Evolutionary conservation across 2,113 vertebrate species (phyloP), one percentile per base, ranked within the genome.

Genomic region (Delphinapterus leucas): DNA sequence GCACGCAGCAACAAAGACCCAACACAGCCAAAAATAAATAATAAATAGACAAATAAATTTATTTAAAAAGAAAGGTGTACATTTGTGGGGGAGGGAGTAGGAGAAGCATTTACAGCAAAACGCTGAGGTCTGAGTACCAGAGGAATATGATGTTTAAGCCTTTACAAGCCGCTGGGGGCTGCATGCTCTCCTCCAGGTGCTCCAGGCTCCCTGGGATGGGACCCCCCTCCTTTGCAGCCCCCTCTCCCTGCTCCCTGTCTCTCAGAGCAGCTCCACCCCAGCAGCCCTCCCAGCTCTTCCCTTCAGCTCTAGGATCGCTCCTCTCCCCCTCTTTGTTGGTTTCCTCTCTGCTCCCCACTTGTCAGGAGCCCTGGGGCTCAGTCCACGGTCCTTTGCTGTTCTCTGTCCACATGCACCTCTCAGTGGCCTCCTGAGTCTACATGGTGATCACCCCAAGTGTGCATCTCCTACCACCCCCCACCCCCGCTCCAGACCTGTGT

Each of bases 251-350:
- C 21, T 8, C 38, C 36, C 38, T 17, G 8, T 44, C 14, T 4
- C 1, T 1, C 12, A 7, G 33, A 18, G 12, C 6, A 5, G 61
- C 60, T 17, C 63, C 5, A 11, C 33, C 23, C 44, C 9, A 58
- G 41, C 2, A 8, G 71, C 26, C 28, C 17, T 74, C 23, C 38
- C 53, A 36, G 41, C 49, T 38, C 33, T 6, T 21, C 41, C 49
- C 14, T 38, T 12, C 0, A 18, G 60, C 26, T 11, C 1, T 6
- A 1, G 0, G 7, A 3, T 7, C 6, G 1, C 31, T 28, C 25
- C 15, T 11, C 63, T n/a, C 60, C 47, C 4, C 8, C 63, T 33
- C 9, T 14, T 6, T 58, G 58, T 10, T 15, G 68, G 38, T 92
- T 49, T 71, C 21, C 8, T 11, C 60, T 90, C 41, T 70, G 15